Conservation (phyloP, 2,888 invertebrate species). For the Chrysina gloriosa region DNA sequence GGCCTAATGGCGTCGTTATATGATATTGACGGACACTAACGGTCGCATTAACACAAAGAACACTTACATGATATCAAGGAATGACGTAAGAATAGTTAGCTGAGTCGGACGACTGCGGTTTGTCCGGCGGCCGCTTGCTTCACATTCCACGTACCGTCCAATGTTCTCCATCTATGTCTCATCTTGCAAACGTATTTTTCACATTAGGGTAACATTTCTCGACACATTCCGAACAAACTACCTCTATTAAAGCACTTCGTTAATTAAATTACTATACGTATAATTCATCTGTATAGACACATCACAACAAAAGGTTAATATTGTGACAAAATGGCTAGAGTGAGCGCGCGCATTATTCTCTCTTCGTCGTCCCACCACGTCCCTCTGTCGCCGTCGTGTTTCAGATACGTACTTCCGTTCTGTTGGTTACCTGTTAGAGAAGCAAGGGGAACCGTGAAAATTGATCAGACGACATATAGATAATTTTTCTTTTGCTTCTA, state of each 20-base stretch:
- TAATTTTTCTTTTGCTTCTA: conserved; percentile 46
- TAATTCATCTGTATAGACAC: conserved; percentile 62
- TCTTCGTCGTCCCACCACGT: conserved; percentile 41
- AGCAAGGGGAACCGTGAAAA: conserved; percentile 48
- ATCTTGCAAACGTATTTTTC: conserved; percentile 2
- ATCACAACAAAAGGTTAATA: conserved; percentile 67
- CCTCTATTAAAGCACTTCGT: conserved; percentile 41
- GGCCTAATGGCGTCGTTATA: conserved; percentile 48
- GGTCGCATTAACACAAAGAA: conserved; percentile 52
- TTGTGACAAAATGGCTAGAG: conserved; percentile 66
- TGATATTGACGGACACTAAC: conserved; percentile 46
- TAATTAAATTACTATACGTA: conserved; percentile 59
- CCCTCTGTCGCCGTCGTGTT: conserved; percentile 39
- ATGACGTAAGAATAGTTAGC: conserved; percentile 53
- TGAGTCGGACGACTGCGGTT: conserved; percentile 53
- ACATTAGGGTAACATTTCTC: conserved; percentile 39
- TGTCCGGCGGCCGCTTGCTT: conserved; percentile 58
- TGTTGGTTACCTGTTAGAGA: conserved; percentile 44
- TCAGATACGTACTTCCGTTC: conserved; percentile 48
- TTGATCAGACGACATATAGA: conserved; percentile 53
- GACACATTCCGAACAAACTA: conserved; percentile 39
- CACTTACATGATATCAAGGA: conserved; percentile 54
- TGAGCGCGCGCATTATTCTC: conserved; percentile 58
- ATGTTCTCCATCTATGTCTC: conserved; percentile 45
- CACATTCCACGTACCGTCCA: conserved; percentile 52